Evolutionary conservation across 2,113 vertebrate species (phyloP).

Genomic region (Petrocephalus zakoni): DNA sequence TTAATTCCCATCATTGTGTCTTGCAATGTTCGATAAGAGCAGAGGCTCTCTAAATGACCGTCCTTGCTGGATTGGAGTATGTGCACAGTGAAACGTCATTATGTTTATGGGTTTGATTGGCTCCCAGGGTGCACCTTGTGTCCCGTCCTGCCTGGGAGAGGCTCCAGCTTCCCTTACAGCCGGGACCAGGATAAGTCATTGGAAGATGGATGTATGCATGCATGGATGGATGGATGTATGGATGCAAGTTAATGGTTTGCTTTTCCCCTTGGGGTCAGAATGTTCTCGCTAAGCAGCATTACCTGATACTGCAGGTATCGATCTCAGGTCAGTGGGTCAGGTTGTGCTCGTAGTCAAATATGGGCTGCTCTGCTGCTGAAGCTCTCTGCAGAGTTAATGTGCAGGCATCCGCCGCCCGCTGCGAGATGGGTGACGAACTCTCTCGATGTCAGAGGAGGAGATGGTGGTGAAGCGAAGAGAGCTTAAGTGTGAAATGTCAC

Average conservation of each 20-base stretch:
- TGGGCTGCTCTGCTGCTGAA: not conserved
- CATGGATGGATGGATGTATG: not conserved
- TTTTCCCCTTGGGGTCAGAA: not conserved
- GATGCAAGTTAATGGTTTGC: not conserved
- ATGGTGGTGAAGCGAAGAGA: not conserved
- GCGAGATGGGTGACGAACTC: not conserved
- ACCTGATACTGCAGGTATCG: not conserved
- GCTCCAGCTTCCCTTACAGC: not conserved
- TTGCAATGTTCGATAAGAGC: not conserved
- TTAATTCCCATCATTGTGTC: not conserved
- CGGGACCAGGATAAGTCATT: not conserved
- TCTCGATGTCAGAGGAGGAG: not conserved
- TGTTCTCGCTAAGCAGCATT: not conserved
- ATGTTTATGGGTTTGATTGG: not conserved
- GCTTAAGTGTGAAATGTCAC: constrained; percentile 9
- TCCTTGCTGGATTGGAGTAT: not conserved
- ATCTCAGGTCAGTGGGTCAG: not conserved
- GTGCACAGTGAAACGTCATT: not conserved
- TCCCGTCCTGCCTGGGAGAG: not conserved
- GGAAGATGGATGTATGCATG: not conserved
- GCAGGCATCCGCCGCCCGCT: not conserved
- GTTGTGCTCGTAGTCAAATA: not conserved
- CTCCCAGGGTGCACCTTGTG: not conserved
- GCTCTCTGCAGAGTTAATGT: not conserved
- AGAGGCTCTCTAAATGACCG: not conserved